phyloP scores from a whole-genome alignment of 2,113 vertebrate genomes.

The Nipponia nippon region DNA sequence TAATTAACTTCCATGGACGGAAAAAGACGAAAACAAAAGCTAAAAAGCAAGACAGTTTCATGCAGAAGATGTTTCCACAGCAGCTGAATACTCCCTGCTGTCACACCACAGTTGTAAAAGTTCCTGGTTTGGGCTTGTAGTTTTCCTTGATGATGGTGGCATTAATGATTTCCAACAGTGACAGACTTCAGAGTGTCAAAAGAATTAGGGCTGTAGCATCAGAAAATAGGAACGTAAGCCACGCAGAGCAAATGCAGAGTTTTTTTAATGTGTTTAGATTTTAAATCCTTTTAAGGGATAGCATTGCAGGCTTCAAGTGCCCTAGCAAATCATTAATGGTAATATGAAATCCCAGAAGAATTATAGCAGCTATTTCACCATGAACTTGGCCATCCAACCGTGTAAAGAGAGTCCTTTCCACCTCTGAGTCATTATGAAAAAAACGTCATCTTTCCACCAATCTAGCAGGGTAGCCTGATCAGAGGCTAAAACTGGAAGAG shows the following conservation, averaged over 20 bases:
- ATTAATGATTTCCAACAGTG: conserved; percentile 6
- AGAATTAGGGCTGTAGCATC: conserved; percentile 8
- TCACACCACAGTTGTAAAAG: background rate
- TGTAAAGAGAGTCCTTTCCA: conserved; percentile 1
- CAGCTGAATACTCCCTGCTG: background rate
- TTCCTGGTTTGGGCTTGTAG: background rate
- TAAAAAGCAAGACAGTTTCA: background rate
- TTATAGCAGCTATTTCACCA: conserved; percentile 25
- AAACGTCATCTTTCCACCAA: background rate
- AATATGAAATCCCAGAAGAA: conserved; percentile 50
- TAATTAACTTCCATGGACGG: background rate
- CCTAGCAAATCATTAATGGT: conserved; percentile 44
- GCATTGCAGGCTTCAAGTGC: conserved; percentile 6
- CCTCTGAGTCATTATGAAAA: background rate
- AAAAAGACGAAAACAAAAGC: background rate
- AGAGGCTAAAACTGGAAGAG: background rate
- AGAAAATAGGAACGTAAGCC: conserved; percentile 20
- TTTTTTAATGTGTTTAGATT: conserved; percentile 25
- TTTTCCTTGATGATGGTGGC: background rate
- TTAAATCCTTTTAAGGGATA: conserved; percentile 44
- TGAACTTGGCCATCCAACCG: background rate
- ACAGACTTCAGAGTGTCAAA: background rate
- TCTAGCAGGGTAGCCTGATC: background rate
- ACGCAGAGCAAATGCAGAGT: background rate
- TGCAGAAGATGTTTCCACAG: background rate